Base-by-base conservation (phyloP, 2,113 vertebrate genomes). In the Scomber japonicus region DNA sequence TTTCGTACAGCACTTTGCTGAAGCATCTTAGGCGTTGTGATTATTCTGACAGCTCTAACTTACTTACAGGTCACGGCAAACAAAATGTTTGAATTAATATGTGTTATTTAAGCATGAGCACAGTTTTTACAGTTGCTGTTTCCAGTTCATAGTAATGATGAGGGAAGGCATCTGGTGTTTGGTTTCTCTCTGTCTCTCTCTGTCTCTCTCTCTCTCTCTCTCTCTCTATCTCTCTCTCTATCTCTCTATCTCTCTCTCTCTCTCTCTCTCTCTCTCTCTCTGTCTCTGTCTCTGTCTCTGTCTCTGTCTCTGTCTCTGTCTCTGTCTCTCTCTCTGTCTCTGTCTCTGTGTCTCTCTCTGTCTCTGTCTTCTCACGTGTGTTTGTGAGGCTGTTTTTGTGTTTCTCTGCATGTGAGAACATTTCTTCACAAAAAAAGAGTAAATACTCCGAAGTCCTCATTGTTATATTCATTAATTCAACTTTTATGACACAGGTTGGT, bases 21-120 rank as follows among this genome's bases (percentile, higher is more conserved):
- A 69, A 61, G n/a, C 55, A n/a, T 71, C 40, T 35, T 17, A 70
- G 35, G 45, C 57, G n/a, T 35, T 61, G 13, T 71, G 59, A 71
- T 82, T 31, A 13, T 82, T 81, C 46, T 75, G 84, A 83, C 53
- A 50, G 77, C 35, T 70, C 16, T 24, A 11, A 73, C 19, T 65
- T 80, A 68, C 80, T 77, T 51, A 80, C 55, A 89, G 56, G 66
- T 75, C 74, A 83, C 66, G 66, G 75, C 44, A 84, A 59, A 62
- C 21, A 24, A 61, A 65, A 76, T 4, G 3, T 76, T 46, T 59
- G 59, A 60, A 49, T 65, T 44, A 67, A 67, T 48, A 30, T 56
- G 48, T 80, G 71, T 51, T 67, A 49, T 67, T 84, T 59, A 1
- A 69, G 50, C 21, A 8, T n/a, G 12, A 57, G 54, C 44, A 46